Conservation (phyloP, 1,140 invertebrate genomes). For the Brachionus rubens region DNA sequence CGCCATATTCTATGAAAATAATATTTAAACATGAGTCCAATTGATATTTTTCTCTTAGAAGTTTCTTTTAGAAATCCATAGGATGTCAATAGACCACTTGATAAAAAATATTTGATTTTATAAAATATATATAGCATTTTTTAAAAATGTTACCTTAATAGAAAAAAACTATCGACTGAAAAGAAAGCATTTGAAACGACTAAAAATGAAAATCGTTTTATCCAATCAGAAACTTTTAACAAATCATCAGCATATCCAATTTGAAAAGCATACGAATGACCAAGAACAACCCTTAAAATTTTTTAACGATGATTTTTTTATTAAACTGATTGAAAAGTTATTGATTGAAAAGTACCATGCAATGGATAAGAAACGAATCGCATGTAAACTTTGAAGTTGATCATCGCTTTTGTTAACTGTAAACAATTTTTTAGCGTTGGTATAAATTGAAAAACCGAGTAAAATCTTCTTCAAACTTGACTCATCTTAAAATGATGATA, state of each 20-base stretch:
- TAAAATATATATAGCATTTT: too few species aligned
- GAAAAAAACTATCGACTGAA: constrained; percentile 42
- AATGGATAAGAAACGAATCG: constrained; percentile 41
- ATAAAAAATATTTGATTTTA: neutral
- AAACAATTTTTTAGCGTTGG: constrained; percentile 40
- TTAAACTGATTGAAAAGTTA: neutral
- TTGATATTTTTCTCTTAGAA: neutral
- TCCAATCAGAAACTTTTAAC: neutral
- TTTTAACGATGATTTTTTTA: neutral
- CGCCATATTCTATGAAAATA: constrained; percentile 43
- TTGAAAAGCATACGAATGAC: constrained; percentile 32
- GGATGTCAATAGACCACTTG: constrained; percentile 24
- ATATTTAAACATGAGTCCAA: constrained; percentile 32
- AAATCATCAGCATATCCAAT: neutral
- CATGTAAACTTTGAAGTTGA: constrained; percentile 40
- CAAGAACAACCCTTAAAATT: constrained; percentile 33
- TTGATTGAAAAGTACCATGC: neutral
- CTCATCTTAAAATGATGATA: constrained; percentile 6
- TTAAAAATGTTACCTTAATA: constrained; percentile 15
- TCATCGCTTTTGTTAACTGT: neutral
- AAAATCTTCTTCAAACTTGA: neutral
- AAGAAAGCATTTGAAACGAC: constrained; percentile 38
- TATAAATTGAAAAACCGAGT: constrained; percentile 21
- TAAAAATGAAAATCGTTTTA: constrained; percentile 31
- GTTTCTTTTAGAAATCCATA: constrained; percentile 37